Conservation (phyloP, 2,797 vertebrate genomes). For the Rhinatrema bivittatum region DNA sequence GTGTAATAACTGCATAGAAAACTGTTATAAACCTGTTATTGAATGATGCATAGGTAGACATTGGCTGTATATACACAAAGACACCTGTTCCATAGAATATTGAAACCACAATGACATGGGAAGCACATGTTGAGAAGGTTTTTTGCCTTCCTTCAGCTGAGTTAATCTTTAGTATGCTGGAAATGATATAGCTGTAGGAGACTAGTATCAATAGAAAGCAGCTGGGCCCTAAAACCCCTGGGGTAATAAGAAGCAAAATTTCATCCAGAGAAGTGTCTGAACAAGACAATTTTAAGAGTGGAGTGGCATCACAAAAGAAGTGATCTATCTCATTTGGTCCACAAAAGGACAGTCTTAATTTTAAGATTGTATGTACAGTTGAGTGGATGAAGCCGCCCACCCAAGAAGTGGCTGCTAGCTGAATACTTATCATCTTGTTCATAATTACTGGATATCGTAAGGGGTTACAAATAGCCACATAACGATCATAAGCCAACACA, state of each 20-base stretch:
- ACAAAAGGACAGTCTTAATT: constrained; percentile 37
- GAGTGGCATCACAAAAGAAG: constrained; percentile 36
- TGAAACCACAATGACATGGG: constrained; percentile 17
- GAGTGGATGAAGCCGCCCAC: constrained; percentile 11
- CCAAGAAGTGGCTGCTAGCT: constrained; percentile 3
- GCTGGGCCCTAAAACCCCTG: constrained; percentile 6
- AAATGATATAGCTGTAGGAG: constrained; percentile 18
- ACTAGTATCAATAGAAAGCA: constrained; percentile 19
- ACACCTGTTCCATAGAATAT: constrained; percentile 23
- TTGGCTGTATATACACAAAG: constrained; percentile 21
- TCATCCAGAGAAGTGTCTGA: constrained; percentile 16
- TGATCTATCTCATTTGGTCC: constrained; percentile 35
- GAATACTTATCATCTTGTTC: not conserved
- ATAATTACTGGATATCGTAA: constrained; percentile 5
- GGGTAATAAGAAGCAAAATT: constrained; percentile 6
- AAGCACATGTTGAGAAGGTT: too few relatives aligned
- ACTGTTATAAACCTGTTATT: constrained; percentile 14
- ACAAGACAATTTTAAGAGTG: constrained; percentile 12
- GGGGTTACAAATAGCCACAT: constrained; percentile 18
- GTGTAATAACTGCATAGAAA: constrained; percentile 20
- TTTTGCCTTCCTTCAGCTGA: constrained; percentile 14
- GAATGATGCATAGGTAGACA: constrained; percentile 13
- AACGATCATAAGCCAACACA: constrained; percentile 10
- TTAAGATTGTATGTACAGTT: not conserved
- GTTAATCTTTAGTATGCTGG: constrained; percentile 7